phyloP scores from a whole-genome alignment of 2,113 vertebrate genomes.

The Chaetops frenatus region DNA sequence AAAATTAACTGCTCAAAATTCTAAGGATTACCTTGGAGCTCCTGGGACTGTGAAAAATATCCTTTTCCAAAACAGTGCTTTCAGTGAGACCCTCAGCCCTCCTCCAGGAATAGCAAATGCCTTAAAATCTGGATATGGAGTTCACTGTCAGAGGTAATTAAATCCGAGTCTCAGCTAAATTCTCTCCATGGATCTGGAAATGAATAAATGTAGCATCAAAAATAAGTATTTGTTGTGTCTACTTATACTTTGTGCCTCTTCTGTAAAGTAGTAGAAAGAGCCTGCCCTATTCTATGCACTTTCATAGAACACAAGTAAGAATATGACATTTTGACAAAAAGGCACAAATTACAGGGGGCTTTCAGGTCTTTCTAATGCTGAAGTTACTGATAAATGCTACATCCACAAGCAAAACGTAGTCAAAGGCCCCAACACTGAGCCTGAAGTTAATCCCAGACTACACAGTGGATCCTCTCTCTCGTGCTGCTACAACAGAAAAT shows the following conservation, averaged over 20 bases:
- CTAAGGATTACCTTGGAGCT: neutral
- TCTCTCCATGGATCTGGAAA: neutral
- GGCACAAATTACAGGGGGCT: neutral
- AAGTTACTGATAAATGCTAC: neutral
- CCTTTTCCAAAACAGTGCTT: neutral
- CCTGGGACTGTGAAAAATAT: neutral
- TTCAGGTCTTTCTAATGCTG: neutral
- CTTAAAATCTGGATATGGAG: neutral
- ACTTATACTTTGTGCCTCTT: neutral
- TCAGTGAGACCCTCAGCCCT: neutral
- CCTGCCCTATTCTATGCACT: neutral
- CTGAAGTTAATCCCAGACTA: neutral
- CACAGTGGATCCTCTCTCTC: neutral
- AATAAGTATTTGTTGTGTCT: neutral
- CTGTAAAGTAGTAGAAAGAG: neutral
- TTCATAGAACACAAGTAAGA: neutral
- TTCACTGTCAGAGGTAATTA: neutral
- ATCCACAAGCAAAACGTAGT: neutral
- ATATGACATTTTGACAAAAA: neutral
- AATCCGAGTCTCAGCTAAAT: neutral
- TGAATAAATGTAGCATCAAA: neutral
- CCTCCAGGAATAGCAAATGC: neutral
- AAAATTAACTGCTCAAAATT: slow-evolving; percentile 19
- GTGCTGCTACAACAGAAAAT: neutral
- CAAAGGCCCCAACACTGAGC: neutral